Conservation (phyloP, 2,797 vertebrate genomes). For the Galaxias olidus region DNA sequence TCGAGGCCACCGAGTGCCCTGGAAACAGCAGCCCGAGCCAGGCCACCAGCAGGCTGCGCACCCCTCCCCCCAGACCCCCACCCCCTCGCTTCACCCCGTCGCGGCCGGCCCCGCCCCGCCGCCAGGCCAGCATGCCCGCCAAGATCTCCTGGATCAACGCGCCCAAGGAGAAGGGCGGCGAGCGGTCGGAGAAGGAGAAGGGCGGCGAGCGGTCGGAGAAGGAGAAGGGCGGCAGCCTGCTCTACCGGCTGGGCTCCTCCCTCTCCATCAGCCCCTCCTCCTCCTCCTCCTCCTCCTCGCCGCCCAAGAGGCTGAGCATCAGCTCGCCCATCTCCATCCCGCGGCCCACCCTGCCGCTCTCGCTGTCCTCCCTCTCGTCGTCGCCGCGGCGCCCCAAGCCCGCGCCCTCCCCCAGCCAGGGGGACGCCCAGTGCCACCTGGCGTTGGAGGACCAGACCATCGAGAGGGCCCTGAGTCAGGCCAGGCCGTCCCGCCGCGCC, state of each 20-base stretch:
- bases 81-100: constrained; percentile 70
- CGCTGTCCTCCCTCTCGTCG: constrained; percentile 73
- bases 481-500: constrained; percentile 42
- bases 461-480: constrained; percentile 56
- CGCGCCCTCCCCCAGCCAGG: constrained; percentile 42
- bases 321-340: constrained; percentile 83
- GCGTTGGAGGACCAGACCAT: constrained; percentile 65
- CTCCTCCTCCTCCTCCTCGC: constrained; percentile 43
- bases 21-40: not conserved
- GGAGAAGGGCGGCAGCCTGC: constrained; percentile 73
- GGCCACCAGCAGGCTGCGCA: constrained; percentile 51
- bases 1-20: not conserved
- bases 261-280: constrained; percentile 64
- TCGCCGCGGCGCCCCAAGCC: constrained; percentile 62
- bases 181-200: constrained; percentile 65
- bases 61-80: constrained; percentile 84
- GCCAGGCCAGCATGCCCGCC: constrained; percentile 78
- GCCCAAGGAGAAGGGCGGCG: constrained; percentile 49
- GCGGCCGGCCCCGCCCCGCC: constrained; percentile 39
- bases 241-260: constrained; percentile 57
- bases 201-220: constrained; percentile 55
- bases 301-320: constrained; percentile 64
- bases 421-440: constrained; percentile 63
- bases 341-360: constrained; percentile 42
- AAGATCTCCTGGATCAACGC: constrained; percentile 60